Base-by-base conservation (phyloP, 1,140 invertebrate species). In the Papilio helenus region DNA sequence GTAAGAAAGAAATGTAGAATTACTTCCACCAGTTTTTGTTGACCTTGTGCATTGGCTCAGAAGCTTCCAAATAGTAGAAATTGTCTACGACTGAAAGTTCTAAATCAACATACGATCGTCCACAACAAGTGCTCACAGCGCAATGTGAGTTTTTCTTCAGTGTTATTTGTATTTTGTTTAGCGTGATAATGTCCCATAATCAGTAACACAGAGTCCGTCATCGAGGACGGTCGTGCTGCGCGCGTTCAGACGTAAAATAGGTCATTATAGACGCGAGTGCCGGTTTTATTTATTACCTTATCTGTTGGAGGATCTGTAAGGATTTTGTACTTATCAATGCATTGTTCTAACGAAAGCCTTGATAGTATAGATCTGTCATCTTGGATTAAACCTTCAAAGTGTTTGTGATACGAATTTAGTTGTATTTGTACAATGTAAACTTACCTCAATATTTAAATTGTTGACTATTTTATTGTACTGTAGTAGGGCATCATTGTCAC, bases 161-260 rank as follows among this genome's bases (percentile, higher is more conserved):
- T 51, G 81, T 85, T 87, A 88, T 89, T 89, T 89, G 87, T 88
- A 85, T 88, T 84, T 85, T 85, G 84, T 88, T 89, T 87, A 86
- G 84, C 85, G 84, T 87, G 87, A 89, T 89, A 89, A 89, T 82
- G 78, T 61, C 73, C 79, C 80, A 83, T 82, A 89, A 86, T 88
- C 88, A 89, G 88, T 89, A 74, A 80, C 71, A 82, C 80, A 81
- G 81, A 80, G 85, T 79, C 86, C 81, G 82, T 81, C 80, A 84
- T 77, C 85, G 84, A 76, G 85, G 73, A 23, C 72, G 80, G 87
- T 87, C 88, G 88, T 83, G 77, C 26, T 42, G 55, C 76, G 55
- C 76, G 77, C 82, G 83, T 26, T 58, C 79, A 34, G n/a, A n/a
- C 23, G 5, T n/a, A 42, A 49, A 80, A 74, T 74, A 42, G 23